These are phyloP conservation scores for Clupea harengus DNA, from an alignment of 2,113 vertebrate species.

Conservation along the genomic window DNA sequence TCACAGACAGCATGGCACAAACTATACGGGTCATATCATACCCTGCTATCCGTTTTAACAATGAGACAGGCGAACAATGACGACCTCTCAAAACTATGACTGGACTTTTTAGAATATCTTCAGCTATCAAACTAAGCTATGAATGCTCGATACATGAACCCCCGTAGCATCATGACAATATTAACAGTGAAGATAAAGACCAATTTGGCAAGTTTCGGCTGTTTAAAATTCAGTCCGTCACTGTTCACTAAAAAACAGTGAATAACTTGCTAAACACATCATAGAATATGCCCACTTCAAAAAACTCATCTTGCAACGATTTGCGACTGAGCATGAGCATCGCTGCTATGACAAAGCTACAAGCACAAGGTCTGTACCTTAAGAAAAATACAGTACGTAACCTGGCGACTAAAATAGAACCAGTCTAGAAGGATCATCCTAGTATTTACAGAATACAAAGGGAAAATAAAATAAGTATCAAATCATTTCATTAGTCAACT, in stretches of 20 bases:
- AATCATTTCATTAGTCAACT: neutral
- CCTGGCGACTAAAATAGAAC: neutral
- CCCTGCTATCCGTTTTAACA: neutral
- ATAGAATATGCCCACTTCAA: neutral
- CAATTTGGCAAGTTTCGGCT: neutral
- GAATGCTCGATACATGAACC: neutral
- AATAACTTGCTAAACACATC: neutral
- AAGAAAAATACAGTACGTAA: neutral
- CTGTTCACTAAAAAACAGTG: neutral
- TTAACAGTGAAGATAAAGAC: neutral
- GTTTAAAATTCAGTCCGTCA: neutral
- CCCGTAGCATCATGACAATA: neutral
- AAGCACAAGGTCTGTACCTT: neutral
- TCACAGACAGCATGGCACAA: neutral
- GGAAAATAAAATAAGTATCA: neutral
- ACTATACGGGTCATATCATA: neutral
- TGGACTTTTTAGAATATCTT: neutral
- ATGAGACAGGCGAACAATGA: neutral
- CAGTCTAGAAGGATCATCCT: neutral
- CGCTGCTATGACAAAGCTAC: constrained; percentile 18
- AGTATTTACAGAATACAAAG: neutral
- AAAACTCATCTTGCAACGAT: neutral
- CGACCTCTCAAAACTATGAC: constrained; percentile 17
- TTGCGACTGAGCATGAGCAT: constrained; percentile 4
- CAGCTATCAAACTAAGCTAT: neutral